Evolutionary conservation across 2,113 vertebrate species (phyloP), one percentile per base, ranked within the genome.

Genomic region (Abramis brama): DNA sequence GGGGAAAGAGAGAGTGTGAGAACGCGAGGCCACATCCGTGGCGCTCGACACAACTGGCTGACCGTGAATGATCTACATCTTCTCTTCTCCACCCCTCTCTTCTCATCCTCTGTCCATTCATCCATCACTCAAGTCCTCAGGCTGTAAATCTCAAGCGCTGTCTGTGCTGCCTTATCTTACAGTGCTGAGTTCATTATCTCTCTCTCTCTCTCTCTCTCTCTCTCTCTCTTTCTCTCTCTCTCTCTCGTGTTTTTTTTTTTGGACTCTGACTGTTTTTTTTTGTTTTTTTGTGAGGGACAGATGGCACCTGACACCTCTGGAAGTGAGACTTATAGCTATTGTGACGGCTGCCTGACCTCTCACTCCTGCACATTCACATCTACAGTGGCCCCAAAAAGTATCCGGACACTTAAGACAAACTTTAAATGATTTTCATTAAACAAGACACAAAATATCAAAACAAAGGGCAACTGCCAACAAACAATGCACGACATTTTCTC

Each of bases 111-210:
- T 36, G 47, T 86, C 79, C 73, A 83, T 86, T 52, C 62, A 85
- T 85, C 84, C 76, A 74, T 88, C 87, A 80, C 68, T 86, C 13
- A 59, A 11, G 70, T 66, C 87, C 66, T 68, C 74, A 9, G 43
- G 87, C 74, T 73, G 85, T 83, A 79, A 78, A 79, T 86, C 79
- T 88, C 60, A 27, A 60, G 33, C 43, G 59, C 78, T 87, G 45
- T 80, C 66, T 73, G 68, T 84, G 57, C 74, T 47, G 57, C 52
- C 74, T 85, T 85, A 85, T 88, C 84, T 86, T 82, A 89, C 57
- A 87, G 73, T 39, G 79, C 36, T 79, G 66, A 86, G 88, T 17
- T 73, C 89, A 86, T 80, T 85, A 78, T 47, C 79, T 91, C 43
- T 86, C 78, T 89, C 73, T 27, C 64, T 86, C 87, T 13, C n/a